A percentile compares a stretch with the other conserved stretches of the same genome.
phyloP scores from a whole-genome alignment of 2,888 invertebrate species.

The Craniophora ligustri region DNA sequence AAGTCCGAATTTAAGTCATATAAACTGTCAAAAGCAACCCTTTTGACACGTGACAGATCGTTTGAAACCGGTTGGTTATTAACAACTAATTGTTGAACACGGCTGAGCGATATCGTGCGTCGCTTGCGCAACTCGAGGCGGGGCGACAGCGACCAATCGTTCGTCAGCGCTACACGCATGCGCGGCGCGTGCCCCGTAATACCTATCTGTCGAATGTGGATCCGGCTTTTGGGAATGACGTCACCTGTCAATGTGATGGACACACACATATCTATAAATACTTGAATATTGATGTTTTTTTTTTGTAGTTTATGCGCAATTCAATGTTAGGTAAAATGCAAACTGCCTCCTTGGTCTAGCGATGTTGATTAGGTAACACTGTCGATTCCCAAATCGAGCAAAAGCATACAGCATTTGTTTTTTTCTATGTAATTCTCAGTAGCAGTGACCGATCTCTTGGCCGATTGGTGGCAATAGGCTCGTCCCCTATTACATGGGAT shows the following conservation, averaged over 20 bases:
- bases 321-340: too few species aligned
- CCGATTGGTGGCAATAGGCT: too few species aligned
- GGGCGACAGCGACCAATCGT: conserved; percentile 80
- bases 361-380: too few species aligned
- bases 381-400: too few species aligned
- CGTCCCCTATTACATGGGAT: too few species aligned
- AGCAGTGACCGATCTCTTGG: too few species aligned
- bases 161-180: conserved; percentile 65
- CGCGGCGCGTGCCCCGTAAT: conserved; percentile 64
- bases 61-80: conserved; percentile 36
- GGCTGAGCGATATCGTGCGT: conserved; percentile 45
- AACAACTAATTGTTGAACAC: conserved; percentile 53
- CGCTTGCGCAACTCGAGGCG: conserved; percentile 74
- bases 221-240: conserved; percentile 56
- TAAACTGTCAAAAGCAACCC: conserved; percentile 15
- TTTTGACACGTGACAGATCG: not conserved
- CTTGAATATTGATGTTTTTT: not conserved
- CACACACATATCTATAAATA: conserved; percentile 11
- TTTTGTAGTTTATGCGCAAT: not conserved
- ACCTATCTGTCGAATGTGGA: conserved; percentile 54
- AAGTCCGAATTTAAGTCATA: too few species aligned
- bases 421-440: too few species aligned
- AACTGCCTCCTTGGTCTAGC: too few species aligned
- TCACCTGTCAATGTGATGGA: conserved; percentile 36
- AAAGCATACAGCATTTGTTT: too few species aligned